Percentiles rank a stretch among this genome's conserved stretches.
Conservation (phyloP, 2,888 invertebrate species). For the Mimas tiliae region DNA sequence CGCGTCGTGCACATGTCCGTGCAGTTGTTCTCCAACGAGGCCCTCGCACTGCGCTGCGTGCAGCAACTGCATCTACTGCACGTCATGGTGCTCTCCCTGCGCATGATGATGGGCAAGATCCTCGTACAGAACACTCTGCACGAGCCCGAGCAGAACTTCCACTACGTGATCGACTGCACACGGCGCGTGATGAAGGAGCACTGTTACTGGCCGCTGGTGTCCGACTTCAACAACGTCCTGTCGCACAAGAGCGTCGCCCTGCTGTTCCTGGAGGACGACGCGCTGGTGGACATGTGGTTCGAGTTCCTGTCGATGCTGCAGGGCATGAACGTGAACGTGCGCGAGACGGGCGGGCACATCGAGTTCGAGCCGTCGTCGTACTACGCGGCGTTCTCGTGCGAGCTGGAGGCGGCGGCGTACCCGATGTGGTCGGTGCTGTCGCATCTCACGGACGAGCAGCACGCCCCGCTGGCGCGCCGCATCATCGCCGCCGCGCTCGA, state of each 20-base stretch:
- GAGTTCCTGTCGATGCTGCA: conserved; percentile 97
- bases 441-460: conserved; percentile 90
- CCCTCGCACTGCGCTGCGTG: conserved; percentile 95
- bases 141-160: conserved; percentile 91
- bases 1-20: conserved; percentile 99
- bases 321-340: conserved; percentile 98
- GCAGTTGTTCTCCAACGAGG: conserved; percentile 97
- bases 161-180: conserved; percentile 96
- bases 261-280: conserved; percentile 94
- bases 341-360: conserved; percentile 95
- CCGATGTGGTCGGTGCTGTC: conserved; percentile 99
- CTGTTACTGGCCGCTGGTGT: conserved; percentile 99
- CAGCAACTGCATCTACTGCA: conserved; percentile 95
- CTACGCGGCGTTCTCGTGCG: conserved; percentile 98
- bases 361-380: conserved; percentile 99
- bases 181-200: conserved; percentile 98
- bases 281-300: conserved; percentile 98
- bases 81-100: conserved; percentile 94
- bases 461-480: conserved; percentile 90
- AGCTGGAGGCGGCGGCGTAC: conserved; percentile 97
- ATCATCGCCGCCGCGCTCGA: conserved; percentile 91
- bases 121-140: conserved; percentile 94
- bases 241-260: conserved; percentile 96
- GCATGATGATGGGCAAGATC: conserved; percentile 97
- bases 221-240: conserved; percentile 97